These are phyloP conservation scores for Lacerta agilis DNA, from an alignment of 2,797 vertebrate genomes.

Conservation along the genomic window DNA sequence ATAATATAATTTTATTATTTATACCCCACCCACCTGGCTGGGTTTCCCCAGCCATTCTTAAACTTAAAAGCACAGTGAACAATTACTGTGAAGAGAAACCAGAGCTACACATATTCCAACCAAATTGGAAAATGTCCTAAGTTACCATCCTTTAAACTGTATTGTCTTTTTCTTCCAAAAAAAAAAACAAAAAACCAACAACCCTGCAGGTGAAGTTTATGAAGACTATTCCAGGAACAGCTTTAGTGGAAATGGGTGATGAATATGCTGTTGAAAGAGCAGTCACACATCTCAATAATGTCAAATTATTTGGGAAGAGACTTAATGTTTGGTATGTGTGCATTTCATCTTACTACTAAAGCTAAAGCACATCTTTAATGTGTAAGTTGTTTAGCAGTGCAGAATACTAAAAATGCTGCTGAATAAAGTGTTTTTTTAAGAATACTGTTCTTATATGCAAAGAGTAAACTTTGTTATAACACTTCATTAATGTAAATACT, in stretches of 20 bases:
- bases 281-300: constrained; percentile 96
- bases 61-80: background rate
- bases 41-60: background rate
- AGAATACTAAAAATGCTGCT: background rate
- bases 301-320: constrained; percentile 95
- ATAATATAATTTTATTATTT: too few species aligned
- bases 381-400: background rate
- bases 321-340: constrained; percentile 92
- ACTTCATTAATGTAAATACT: background rate
- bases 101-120: background rate
- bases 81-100: background rate
- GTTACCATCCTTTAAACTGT: constrained; percentile 13
- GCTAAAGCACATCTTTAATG: background rate
- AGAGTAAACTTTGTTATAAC: background rate
- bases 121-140: background rate
- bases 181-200: rapidly evolving
- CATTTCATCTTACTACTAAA: constrained; percentile 35
- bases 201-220: constrained; percentile 92
- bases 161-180: background rate
- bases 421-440: background rate
- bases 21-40: too few species aligned
- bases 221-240: constrained; percentile 97
- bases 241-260: constrained; percentile 98
- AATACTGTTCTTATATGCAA: background rate
- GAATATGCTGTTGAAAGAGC: constrained; percentile 97